Percentiles rank a stretch among this genome's conserved stretches.
Evolutionary conservation across 2,113 vertebrate species (phyloP).

Genomic region (Oreochromis spilurus): DNA sequence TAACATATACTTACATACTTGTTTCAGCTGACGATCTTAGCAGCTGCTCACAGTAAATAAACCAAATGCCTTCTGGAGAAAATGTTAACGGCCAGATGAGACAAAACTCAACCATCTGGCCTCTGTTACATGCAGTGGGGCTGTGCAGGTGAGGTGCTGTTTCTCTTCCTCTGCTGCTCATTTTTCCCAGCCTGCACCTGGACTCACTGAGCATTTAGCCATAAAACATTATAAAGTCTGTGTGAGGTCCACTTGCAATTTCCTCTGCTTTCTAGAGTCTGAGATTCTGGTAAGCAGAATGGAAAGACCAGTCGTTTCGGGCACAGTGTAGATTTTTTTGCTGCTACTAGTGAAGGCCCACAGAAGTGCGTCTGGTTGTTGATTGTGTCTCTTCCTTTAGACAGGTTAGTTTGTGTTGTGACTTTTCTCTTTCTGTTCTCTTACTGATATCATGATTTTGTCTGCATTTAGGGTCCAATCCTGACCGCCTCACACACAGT

Average conservation of each 20-base stretch:
- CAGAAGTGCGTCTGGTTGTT: neutral
- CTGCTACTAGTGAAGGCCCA: neutral
- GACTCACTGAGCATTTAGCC: neutral
- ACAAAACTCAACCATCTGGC: neutral
- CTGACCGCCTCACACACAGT: neutral
- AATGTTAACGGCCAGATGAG: neutral
- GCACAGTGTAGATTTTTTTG: neutral
- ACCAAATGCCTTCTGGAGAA: neutral
- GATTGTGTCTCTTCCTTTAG: neutral
- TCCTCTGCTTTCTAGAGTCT: neutral
- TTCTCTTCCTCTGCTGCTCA: neutral
- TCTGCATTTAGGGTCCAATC: neutral
- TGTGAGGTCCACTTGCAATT: neutral
- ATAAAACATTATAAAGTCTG: neutral
- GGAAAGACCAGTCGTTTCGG: neutral
- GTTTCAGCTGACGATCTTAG: neutral
- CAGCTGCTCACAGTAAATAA: neutral
- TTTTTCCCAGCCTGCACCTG: neutral
- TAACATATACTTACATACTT: neutral
- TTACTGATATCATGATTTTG: neutral
- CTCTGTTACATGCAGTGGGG: neutral
- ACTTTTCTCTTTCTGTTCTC: neutral
- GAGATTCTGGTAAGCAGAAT: neutral
- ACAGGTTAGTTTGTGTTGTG: neutral
- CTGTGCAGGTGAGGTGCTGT: neutral